Percentiles rank a stretch among this genome's conserved stretches.
Conservation (phyloP, 2,113 vertebrate species). For the Myrmecophaga tridactyla region DNA sequence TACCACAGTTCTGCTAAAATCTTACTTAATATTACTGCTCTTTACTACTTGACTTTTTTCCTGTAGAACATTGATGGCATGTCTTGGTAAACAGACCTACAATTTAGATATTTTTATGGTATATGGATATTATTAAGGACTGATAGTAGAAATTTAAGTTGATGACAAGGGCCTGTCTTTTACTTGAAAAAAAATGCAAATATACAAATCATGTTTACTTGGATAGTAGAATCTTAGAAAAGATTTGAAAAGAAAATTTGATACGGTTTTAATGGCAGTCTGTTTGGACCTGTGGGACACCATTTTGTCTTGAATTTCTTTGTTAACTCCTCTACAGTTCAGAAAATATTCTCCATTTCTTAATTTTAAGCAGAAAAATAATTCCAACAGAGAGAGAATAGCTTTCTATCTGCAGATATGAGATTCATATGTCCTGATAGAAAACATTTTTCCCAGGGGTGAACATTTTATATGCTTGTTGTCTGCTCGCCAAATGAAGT, state of each 20-base stretch:
- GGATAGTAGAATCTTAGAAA: slow-evolving; percentile 40
- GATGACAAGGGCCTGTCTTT: slow-evolving; percentile 23
- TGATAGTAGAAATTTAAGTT: slow-evolving; percentile 28
- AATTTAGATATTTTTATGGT: slow-evolving; percentile 34
- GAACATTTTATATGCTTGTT: background rate
- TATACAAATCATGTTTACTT: slow-evolving; percentile 12
- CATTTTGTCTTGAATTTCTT: slow-evolving; percentile 45
- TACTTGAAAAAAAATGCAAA: background rate
- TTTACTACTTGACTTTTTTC: slow-evolving; percentile 4
- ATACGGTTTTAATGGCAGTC: slow-evolving; percentile 21
- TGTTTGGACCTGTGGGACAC: slow-evolving; percentile 28
- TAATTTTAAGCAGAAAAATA: slow-evolving; percentile 62
- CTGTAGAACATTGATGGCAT: background rate
- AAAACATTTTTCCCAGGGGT: background rate
- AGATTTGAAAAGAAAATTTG: slow-evolving; percentile 52
- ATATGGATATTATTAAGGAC: background rate
- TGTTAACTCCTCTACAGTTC: slow-evolving; percentile 39
- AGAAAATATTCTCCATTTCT: slow-evolving; percentile 62
- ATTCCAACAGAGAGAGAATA: slow-evolving; percentile 18
- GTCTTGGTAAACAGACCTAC: background rate
- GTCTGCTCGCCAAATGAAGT: background rate
- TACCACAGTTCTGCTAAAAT: background rate
- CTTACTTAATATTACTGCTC: background rate
- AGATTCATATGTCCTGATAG: background rate
- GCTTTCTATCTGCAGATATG: slow-evolving; percentile 24